These are phyloP conservation scores for Myotis findleyi DNA, from an alignment of 2,797 vertebrate genomes.

Conservation along the genomic window DNA sequence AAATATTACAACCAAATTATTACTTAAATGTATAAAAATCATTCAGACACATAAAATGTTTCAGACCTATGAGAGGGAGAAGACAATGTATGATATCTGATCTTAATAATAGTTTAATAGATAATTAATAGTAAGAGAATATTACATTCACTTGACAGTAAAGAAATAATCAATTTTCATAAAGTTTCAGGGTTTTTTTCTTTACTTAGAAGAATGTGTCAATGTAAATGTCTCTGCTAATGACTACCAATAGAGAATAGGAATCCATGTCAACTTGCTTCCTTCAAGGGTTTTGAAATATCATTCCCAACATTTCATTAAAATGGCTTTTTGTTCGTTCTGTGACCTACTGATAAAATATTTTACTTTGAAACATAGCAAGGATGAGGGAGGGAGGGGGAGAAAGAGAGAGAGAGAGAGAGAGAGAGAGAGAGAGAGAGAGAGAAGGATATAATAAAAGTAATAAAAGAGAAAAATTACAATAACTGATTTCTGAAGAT, in stretches of 20 bases:
- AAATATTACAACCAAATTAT: background rate
- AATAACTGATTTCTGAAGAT: background rate
- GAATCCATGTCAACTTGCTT: background rate
- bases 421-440: background rate
- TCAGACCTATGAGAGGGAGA: background rate
- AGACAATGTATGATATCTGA: background rate
- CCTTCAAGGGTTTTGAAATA: background rate
- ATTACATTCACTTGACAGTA: background rate
- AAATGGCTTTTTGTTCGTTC: background rate
- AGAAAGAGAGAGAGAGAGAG: too few relatives aligned
- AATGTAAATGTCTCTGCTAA: background rate
- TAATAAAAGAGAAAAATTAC: background rate
- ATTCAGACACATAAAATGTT: constrained; percentile 29
- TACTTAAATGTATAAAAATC: background rate
- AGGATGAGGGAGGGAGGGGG: background rate
- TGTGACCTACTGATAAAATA: background rate
- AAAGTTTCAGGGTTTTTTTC: background rate
- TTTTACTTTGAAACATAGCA: background rate
- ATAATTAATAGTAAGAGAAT: constrained; percentile 37
- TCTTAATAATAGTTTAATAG: background rate
- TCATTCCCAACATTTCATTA: background rate
- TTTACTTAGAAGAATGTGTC: background rate
- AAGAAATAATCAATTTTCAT: background rate
- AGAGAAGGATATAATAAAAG: background rate
- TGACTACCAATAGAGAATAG: background rate